Evolutionary conservation across 2,888 invertebrate species (phyloP), one percentile per base, ranked within the genome.

Genomic region (Drosophila differens): DNA sequence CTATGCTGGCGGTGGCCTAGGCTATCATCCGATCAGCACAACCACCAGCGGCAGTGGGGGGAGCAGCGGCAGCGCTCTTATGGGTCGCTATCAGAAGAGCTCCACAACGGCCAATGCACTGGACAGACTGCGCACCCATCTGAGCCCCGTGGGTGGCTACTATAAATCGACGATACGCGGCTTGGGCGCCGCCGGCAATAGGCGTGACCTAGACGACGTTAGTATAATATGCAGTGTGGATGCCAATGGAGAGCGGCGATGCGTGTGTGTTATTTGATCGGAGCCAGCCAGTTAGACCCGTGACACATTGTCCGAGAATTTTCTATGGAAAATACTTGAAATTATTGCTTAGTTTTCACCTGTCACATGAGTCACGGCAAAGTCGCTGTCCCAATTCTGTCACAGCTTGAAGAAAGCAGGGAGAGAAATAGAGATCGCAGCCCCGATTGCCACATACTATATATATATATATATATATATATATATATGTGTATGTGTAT

Each of bases 91-190:
- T 62, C 92, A 93, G 60, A 92, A 93, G 83, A 91, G 89, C 68
- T 82, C 91, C 25, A 91, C 91, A 19, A 90, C 93, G 37, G 90
- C 91, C 41, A 93, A 92, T 63, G 91, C 94, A 32, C 83, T 93
- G 64, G 93, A 93, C 91, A 92, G 94, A 59, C 81, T 93, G 72
- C 91, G 93, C 65, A 92, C 91, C 67, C 93, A 93, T 85, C 79
- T 94, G 35, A 93, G 93, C 79, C 93, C 93, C 51, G 92, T 93
- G 37, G 89, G 93, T 47, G 87, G 93, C 32, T 94, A 93, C 84
- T 94, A 94, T 78, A 94, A 93, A 81, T 93, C 94, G 16, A 70
- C 93, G 60, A 91, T 93, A 84, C 91, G 93, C 35, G 92, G 93
- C 37, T 90, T 93, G 76, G 91, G 89, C 28, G 91, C 89, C 25